These are phyloP conservation scores for Pachyramphus minor DNA, from an alignment of 2,113 vertebrate genomes.

Conservation along the genomic window DNA sequence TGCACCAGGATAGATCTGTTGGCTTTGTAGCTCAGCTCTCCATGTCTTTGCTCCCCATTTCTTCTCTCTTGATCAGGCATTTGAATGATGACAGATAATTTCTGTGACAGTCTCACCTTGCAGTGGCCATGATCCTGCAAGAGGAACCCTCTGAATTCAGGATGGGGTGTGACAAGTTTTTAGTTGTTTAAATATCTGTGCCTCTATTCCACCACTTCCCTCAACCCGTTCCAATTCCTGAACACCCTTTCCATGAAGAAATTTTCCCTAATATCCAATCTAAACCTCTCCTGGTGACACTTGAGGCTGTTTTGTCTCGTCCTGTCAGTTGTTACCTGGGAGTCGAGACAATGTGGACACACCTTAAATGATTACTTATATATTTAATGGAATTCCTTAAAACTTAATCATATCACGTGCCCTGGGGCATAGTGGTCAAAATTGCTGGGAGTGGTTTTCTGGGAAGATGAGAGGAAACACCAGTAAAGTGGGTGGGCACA, in stretches of 20 bases:
- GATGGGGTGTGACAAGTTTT: background rate
- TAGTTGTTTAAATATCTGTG: background rate
- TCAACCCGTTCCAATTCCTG: no score
- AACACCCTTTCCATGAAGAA: rapidly evolving
- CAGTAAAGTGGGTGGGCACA: background rate
- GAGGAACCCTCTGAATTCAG: background rate
- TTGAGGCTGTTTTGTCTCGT: rapidly evolving
- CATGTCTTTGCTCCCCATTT: rapidly evolving
- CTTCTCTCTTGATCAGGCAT: rapidly evolving
- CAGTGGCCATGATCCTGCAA: background rate
- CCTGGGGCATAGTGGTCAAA: rapidly evolving
- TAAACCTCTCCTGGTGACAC: background rate
- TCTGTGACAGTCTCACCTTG: rapidly evolving
- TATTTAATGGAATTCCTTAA: background rate
- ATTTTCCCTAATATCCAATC: background rate
- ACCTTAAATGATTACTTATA: no score
- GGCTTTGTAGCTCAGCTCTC: background rate
- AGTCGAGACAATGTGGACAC: rapidly evolving
- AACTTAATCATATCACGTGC: background rate
- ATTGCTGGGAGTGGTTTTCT: background rate
- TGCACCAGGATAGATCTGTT: rapidly evolving
- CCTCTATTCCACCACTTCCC: background rate
- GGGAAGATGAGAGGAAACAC: background rate
- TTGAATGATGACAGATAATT: background rate
- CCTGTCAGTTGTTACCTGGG: background rate